Conservation (phyloP, 2,888 invertebrate genomes). For the Dryobota labecula region DNA sequence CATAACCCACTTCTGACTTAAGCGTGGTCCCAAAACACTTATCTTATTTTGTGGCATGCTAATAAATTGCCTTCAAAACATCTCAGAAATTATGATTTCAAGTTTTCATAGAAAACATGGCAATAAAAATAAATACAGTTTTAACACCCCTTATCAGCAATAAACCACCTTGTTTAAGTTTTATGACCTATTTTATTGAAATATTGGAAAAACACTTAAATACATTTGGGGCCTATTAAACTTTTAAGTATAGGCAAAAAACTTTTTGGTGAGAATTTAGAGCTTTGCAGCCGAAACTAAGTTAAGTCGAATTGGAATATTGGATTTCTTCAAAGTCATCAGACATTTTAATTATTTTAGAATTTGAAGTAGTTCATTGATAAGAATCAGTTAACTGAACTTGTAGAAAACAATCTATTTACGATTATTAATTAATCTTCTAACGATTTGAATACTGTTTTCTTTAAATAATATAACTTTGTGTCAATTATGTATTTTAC, state of each 20-base stretch:
- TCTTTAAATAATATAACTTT: too few species aligned
- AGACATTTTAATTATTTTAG: background rate
- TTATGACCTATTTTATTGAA: constrained; percentile 54
- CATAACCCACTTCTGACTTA: background rate
- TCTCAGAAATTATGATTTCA: constrained; percentile 20
- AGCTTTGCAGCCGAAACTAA: background rate
- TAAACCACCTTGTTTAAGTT: constrained; percentile 45
- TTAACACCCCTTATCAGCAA: constrained; percentile 39
- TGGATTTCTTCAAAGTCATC: background rate
- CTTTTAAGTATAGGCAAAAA: constrained; percentile 39
- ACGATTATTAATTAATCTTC: too few species aligned
- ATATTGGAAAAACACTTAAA: constrained; percentile 54
- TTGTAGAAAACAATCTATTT: background rate
- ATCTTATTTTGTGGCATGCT: background rate
- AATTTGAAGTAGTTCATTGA: background rate
- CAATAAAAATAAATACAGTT: constrained; percentile 38
- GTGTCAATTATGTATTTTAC: too few species aligned
- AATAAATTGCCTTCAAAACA: background rate
- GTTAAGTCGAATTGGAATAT: constrained; percentile 1
- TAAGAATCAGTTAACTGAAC: background rate
- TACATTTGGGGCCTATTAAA: constrained; percentile 45
- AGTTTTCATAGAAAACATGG: constrained; percentile 25
- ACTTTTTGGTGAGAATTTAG: constrained; percentile 27
- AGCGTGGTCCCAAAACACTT: background rate
- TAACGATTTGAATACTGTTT: too few species aligned